A percentile compares a stretch with the other conserved stretches of the same genome.
Conservation (phyloP, 37 sponge, comb jelly and placozoan genomes). For the Diacarnus erythraeanus region DNA sequence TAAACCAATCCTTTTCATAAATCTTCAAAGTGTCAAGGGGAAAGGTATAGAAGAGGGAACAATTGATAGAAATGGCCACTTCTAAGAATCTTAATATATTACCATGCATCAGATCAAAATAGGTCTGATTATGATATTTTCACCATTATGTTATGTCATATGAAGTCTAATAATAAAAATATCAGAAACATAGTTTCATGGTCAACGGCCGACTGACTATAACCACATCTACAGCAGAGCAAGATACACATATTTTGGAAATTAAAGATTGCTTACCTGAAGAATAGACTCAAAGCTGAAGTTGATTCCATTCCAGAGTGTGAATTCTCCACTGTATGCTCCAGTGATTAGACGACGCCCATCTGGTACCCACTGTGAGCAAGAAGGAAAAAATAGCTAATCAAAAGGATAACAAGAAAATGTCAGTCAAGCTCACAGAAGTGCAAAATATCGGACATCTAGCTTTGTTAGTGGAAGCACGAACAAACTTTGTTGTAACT, state of each 20-base stretch:
- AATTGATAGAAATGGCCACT: too few species aligned
- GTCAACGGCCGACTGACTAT: too few species aligned
- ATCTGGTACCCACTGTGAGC: conserved; percentile 91
- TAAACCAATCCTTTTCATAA: neutral
- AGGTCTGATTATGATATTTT: too few species aligned
- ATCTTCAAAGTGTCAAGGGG: too few species aligned
- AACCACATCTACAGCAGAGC: neutral
- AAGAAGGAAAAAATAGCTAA: neutral
- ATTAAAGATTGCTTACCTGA: too few species aligned
- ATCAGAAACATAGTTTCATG: too few species aligned
- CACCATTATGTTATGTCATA: too few species aligned
- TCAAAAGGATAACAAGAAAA: neutral
- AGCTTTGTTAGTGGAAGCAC: conserved; percentile 81
- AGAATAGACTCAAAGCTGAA: conserved; percentile 93
- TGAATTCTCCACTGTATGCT: conserved; percentile 93
- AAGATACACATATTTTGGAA: neutral
- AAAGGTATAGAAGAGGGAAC: too few species aligned
- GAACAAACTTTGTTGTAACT: conserved; percentile 90
- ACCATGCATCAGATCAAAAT: too few species aligned
- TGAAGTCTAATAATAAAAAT: too few species aligned
- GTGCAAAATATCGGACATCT: conserved; percentile 95
- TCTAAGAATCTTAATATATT: too few species aligned
- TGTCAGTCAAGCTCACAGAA: conserved; percentile 48
- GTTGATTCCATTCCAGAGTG: conserved; percentile 95
- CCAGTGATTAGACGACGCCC: conserved; percentile 93